Evolutionary conservation across 2,113 vertebrate species (phyloP), one percentile per base, ranked within the genome.

Genomic region (Cryptoleucopteryx plumbea): DNA sequence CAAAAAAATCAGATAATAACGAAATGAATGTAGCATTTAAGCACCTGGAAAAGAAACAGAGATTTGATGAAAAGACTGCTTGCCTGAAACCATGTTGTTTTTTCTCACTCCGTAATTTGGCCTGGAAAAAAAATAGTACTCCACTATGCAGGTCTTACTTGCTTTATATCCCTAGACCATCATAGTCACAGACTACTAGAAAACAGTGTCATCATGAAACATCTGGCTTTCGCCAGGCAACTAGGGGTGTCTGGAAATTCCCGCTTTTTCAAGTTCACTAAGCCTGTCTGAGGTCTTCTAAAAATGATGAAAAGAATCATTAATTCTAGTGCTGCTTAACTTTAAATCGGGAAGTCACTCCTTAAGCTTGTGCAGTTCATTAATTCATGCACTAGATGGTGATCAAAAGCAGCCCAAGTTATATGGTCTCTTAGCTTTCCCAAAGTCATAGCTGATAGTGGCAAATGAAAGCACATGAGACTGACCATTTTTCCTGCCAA

Each of bases 361-460:
- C 59, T 40, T 77, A 34, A 32, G 36, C 47, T 38, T 40, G 13
- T 96, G 97, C 80, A 97, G 73, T 98, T 98, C 88, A 78, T 58
- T 2, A 50, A 55, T 72, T 94, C 43, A 13, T 75, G 80, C 98
- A 96, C 98, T 98, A 98, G 98, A 97, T 98, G 98, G 98, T 77
- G 97, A 84, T 96, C 96, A 90, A 94, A 91, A 97, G 89, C 97
- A 98, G 91, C 63, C 68, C 84, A 97, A 89, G 26, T 42, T 61
- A 16, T 10, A 1, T 4, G 7, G 27, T 86, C 18, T 16, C 25
- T 32, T 38, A 21, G n/a, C 67, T 74, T 74, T 66, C 29, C 56
- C 70, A 50, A 68, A 67, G 38, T 89, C 82, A n/a, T 38, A 29
- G 43, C 9, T 43, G 36, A 53, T 47, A 50, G 6, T 19, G 72